A percentile compares a stretch with the other conserved stretches of the same genome.
These are phyloP conservation scores for Saguinus midas DNA, from an alignment of 2,113 vertebrate species.

Conservation along the genomic window DNA sequence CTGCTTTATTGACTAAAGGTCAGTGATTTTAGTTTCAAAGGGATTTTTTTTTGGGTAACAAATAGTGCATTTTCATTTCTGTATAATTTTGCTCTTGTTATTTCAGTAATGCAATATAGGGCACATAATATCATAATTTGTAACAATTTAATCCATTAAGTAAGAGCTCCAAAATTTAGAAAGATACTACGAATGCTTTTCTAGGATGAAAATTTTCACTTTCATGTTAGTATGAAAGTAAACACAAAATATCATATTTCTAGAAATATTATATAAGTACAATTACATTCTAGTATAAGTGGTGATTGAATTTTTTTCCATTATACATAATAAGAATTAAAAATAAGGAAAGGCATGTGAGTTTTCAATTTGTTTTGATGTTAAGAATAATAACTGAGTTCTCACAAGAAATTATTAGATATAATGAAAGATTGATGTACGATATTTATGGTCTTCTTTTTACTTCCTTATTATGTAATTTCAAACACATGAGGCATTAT, in stretches of 20 bases:
- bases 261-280: neutral
- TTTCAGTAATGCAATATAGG: constrained; percentile 13
- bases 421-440: neutral
- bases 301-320: neutral
- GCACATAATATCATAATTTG: neutral
- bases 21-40: constrained; percentile 51
- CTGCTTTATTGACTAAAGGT: neutral
- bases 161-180: neutral
- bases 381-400: constrained; percentile 37
- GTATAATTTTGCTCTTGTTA: neutral
- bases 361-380: constrained; percentile 27
- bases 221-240: neutral
- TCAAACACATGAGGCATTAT: neutral
- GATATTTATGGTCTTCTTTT: neutral
- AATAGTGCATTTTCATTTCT: constrained; percentile 29
- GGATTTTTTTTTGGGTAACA: neutral
- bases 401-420: neutral
- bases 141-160: neutral
- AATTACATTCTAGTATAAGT: neutral
- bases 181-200: neutral
- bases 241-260: constrained; percentile 10
- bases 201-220: neutral
- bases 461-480: constrained; percentile 9
- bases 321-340: constrained; percentile 6
- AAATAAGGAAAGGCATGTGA: neutral